Conservation (phyloP, 2,113 vertebrate genomes). For the Bos indicus region DNA sequence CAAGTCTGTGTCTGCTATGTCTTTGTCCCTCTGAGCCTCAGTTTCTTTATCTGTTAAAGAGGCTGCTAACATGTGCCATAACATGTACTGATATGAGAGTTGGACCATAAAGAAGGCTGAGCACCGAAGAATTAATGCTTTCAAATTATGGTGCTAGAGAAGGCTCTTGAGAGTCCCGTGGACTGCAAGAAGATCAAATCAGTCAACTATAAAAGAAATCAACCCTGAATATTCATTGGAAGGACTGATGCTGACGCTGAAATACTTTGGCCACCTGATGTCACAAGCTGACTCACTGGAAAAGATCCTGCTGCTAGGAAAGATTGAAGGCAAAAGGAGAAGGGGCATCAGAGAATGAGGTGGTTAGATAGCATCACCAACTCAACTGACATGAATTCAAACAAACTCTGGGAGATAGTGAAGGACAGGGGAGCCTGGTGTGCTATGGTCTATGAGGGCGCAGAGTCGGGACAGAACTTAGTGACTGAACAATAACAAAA, state of each 20-base stretch:
- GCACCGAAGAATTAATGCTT: not conserved
- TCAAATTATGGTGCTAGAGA: not conserved
- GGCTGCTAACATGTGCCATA: accelerated
- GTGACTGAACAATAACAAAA: not conserved
- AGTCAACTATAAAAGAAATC: not conserved
- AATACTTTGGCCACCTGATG: not conserved
- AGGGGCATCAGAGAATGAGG: not conserved
- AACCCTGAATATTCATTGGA: not conserved
- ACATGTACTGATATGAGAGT: not conserved
- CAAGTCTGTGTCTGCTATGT: not conserved
- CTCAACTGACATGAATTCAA: not conserved
- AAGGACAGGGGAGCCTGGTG: not conserved
- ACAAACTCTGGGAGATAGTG: not conserved
- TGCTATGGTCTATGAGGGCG: not conserved
- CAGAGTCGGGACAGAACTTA: not conserved
- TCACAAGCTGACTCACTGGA: not conserved
- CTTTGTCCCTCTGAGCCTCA: not conserved
- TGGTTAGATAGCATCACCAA: not conserved
- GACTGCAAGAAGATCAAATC: not conserved
- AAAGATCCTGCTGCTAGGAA: not conserved
- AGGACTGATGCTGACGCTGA: not conserved
- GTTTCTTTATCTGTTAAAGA: not conserved
- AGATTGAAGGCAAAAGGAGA: not conserved
- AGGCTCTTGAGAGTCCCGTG: not conserved
- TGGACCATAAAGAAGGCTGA: not conserved